Base-by-base conservation (phyloP, 2,888 invertebrate species). In the Epistrophe grossulariae region DNA sequence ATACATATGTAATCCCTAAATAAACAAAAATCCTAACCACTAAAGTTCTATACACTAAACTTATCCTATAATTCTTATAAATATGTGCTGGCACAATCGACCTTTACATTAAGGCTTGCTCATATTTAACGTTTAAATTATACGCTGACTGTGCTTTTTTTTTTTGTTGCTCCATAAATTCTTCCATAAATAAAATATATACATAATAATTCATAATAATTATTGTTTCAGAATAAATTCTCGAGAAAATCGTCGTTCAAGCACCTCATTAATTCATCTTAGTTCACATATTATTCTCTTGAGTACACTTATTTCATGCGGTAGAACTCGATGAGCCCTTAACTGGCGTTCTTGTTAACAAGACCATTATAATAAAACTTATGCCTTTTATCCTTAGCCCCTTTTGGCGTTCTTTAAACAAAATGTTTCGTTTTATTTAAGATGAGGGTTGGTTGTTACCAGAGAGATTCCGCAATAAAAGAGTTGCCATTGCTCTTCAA, bases 281-380 rank as follows among this genome's bases (percentile, higher is more conserved):
- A 38, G 11, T 38, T 2, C 38, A 38, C 19, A 60, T 38, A 38
- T 60, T 38, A 60, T 60, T 38, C 19, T 60, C 60, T 19, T 60
- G 19, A 40, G 38, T 19, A 60, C 8, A 38, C 52, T 55, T 55
- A 28, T 55, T 55, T 55, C 24, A 24, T 55, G 8, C 7, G 35
- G 19, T 38, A 19, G 13, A 17, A 35, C 31, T 59, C 59, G 60
- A 38, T 38, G 17, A 38, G 19, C 1, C 38, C 38, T 60, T 60
- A 60, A 60, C n/a, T 60, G 38, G 38, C 13, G 19, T 17, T 38
- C 60, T 60, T 60, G 38, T 60, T 60, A 38, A 35, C 60, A 38
- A 38, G 19, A 19, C 38, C 19, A 38, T 38, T 60, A 60, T 8
- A 13, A 60, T 17, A 50, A 50, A 50, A 50, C 50, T 19, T 19